Evolutionary conservation across 2,797 vertebrate genomes (phyloP).

Genomic region (Sylvilagus floridanus): DNA sequence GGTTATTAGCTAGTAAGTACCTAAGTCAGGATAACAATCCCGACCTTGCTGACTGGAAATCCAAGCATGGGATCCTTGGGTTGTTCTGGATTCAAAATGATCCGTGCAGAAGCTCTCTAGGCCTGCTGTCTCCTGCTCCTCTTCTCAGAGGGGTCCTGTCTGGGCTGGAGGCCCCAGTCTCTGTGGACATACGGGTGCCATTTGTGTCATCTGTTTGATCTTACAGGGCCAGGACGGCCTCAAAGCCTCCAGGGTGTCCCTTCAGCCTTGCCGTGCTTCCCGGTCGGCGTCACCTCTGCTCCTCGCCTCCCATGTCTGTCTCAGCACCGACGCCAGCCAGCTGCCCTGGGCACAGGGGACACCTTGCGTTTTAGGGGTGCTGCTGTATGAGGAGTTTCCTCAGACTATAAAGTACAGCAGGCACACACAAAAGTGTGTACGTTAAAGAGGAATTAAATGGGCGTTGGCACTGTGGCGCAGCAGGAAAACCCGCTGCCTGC

Average conservation of each 20-base stretch:
- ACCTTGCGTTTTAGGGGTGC: not conserved
- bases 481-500: too few species aligned
- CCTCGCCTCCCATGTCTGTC: not conserved
- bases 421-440: not conserved
- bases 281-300: not conserved
- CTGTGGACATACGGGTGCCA: not conserved
- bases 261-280: not conserved
- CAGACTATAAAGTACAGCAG: not conserved
- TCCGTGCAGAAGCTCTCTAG: not conserved
- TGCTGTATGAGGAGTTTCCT: not conserved
- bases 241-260: not conserved
- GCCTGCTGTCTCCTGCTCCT: not conserved
- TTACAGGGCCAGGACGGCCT: not conserved
- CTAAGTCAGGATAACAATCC: not conserved
- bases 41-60: not conserved
- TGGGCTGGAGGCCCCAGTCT: not conserved
- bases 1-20: not conserved
- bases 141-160: not conserved
- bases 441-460: not conserved
- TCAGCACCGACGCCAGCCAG: not conserved
- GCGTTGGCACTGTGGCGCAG: too few species aligned
- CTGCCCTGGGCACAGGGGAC: not conserved
- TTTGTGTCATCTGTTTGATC: not conserved
- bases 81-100: not conserved
- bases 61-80: not conserved